Base-by-base conservation (phyloP, 37 sponge, comb jelly and placozoan species). In the Aplysina aerophoba region DNA sequence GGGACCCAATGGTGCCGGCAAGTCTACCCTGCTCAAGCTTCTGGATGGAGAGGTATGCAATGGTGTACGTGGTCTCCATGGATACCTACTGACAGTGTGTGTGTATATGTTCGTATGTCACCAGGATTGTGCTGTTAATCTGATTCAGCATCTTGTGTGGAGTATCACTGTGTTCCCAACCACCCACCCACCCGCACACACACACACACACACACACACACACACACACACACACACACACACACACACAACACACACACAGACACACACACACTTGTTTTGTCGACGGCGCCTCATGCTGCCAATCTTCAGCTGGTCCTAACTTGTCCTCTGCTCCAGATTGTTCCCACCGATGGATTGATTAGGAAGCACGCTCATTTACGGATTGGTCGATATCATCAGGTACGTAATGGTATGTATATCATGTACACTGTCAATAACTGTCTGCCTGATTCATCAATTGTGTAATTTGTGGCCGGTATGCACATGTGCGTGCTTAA, bases 1-100 rank as follows among this genome's bases (percentile, higher is more conserved):
- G 28, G 98, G 98, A 8, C 95, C 98, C 20, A 97, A 97, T 84
- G 98, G 98, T 24, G 98, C 95, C 20, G 98, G 98, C 2, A 97
- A 97, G 73, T 95, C 95, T 30, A 97, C 98, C 21, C 86, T 97
- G 25, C 86, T 97, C 50, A 97, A 97, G 50, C 85, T 97, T 44
- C 65, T 97, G 11, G 98, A 97, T 63, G 98, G 93, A 84, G 93
- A 93, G 63, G 50, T 44, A 13, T 6, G 64, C 11, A 44, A 11
- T 44, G 50, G n/a, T n/a, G n/a, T n/a, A n/a, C n/a, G n/a, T n/a
- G n/a, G 50, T 44, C 8, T 44, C 50, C 50, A 44, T 44, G 50
- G 50, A 44, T 44, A 44, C 50, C 50, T 11, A 11, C 6, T 11
- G 8, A 11, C 50, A 44, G 8, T 44, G 50, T 8, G 25, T 13